Evolutionary conservation across 2,113 vertebrate species (phyloP), one percentile per base, ranked within the genome.

Genomic region (Lonchura striata): DNA sequence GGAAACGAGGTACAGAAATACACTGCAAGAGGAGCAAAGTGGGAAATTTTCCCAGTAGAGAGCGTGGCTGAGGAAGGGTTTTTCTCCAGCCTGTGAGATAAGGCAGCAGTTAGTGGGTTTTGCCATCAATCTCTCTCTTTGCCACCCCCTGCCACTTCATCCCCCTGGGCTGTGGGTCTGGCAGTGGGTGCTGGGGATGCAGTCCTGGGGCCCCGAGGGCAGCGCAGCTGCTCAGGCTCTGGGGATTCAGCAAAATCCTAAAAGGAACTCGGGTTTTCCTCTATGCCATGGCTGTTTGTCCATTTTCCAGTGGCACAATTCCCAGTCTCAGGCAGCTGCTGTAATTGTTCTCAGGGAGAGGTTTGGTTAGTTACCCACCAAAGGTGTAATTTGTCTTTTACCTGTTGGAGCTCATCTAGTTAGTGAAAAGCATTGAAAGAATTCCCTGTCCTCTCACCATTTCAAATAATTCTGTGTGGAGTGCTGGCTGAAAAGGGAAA

Each of bases 351-450:
- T 20, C 61, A 79, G 77, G 49, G 88, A 90, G 21, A 49, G 22
- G 63, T 86, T 72, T 47, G 77, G 57, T 90, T 94, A 92, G 42
- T 42, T 89, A 69, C 0, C 5, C 61, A 56, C 47, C 24, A 46
- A 92, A 91, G 57, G 16, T n/a, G 19, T 93, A 50, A 83, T 91
- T 91, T 81, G 71, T 78, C 86, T 82, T 83, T 50, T 94, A 95
- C 90, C 74, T 71, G 70, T 74, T 83, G 42, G 66, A 75, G 75
- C 86, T 77, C 44, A 88, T 44, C 71, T 64, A 81, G 86, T 89
- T 71, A 86, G 69, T 44, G 47, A 86, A 95, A 88, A 78, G 80
- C 54, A 81, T 94, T 91, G 77, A 82, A 97, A 75, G 0, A 4
- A 46, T 86, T 83, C 52, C 49, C n/a, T 69, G n/a, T 92, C 5